A percentile compares a stretch with the other conserved stretches of the same genome.
Evolutionary conservation across 2,797 vertebrate genomes (phyloP).

Genomic region (Syngnathus acus): DNA sequence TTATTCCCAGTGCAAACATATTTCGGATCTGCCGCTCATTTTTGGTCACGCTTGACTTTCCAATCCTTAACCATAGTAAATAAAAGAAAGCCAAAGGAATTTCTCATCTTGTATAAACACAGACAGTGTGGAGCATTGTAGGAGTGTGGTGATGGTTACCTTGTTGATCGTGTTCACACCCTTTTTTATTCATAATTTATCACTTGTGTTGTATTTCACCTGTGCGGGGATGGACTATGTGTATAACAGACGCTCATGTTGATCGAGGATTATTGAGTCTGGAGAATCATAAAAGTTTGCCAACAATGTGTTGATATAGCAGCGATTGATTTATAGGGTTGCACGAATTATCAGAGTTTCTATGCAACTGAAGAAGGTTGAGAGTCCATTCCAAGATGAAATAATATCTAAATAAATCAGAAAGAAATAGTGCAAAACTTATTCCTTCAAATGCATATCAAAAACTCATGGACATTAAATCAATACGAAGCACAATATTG

Average conservation of each 20-base stretch:
- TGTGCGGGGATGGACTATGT: neutral
- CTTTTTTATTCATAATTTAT: conserved; percentile 5
- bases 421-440: no score
- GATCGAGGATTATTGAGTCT: neutral
- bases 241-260: neutral
- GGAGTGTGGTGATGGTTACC: conserved; percentile 9
- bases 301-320: neutral
- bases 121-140: conserved; percentile 34
- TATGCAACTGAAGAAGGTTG: neutral
- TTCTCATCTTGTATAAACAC: conserved; percentile 49
- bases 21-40: neutral
- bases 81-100: conserved; percentile 49
- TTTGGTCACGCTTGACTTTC: conserved; percentile 2
- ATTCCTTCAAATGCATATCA: neutral
- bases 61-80: neutral
- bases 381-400: neutral
- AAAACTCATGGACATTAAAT: neutral
- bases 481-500: neutral
- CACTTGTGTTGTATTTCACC: neutral
- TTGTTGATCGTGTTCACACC: conserved; percentile 1
- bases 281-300: neutral
- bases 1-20: conserved; percentile 7
- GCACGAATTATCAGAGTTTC: neutral
- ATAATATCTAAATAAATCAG: neutral
- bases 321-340: neutral